Conservation (phyloP, 2,113 vertebrate genomes). For the Alectura lathami region DNA sequence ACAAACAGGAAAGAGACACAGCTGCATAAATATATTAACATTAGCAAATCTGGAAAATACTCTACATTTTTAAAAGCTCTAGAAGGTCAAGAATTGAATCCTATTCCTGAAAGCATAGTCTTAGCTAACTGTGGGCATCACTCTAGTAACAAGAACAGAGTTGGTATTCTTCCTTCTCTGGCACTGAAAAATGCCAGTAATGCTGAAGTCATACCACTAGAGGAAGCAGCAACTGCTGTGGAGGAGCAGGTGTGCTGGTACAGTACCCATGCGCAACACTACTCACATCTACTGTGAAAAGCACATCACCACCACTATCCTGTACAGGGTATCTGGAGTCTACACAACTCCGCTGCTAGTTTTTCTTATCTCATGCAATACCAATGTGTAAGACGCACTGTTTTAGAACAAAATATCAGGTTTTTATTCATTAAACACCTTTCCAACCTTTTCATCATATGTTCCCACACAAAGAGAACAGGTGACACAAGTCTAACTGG, state of each 20-base stretch:
- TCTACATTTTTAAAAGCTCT: background rate
- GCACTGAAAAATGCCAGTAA: background rate
- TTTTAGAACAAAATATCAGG: background rate
- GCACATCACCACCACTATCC: background rate
- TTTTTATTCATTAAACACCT: background rate
- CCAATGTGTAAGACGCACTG: fast-evolving
- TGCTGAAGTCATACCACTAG: background rate
- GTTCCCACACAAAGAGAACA: background rate
- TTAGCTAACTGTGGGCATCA: background rate
- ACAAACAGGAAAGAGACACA: background rate
- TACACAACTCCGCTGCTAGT: background rate
- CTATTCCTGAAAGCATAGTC: background rate
- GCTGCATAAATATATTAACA: background rate
- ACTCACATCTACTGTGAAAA: background rate
- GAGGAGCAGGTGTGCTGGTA: background rate
- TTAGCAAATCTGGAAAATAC: background rate
- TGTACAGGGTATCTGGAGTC: background rate
- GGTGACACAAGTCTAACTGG: background rate
- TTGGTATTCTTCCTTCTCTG: background rate
- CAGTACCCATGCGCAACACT: fast-evolving
- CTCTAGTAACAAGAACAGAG: background rate
- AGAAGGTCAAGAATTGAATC: background rate
- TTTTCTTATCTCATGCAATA: background rate
- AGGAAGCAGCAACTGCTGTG: background rate
- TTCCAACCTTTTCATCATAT: background rate